Conservation (phyloP, 2,797 vertebrate genomes). For the Pipistrellus pygmaeus region DNA sequence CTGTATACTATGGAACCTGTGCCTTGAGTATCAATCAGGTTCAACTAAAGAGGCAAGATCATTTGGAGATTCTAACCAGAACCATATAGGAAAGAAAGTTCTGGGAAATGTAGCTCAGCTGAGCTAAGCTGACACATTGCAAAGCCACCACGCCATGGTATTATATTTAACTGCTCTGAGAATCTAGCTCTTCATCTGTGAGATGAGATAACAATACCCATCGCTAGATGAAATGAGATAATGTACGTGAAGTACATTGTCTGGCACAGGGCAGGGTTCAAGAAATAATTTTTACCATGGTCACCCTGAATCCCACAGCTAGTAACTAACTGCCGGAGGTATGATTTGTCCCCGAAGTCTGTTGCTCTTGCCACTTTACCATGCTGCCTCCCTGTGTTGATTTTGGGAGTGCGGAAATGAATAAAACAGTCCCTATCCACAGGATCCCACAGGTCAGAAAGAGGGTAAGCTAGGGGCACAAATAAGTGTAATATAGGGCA, state of each 20-base stretch:
- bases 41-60: background rate
- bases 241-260: background rate
- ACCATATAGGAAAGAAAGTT: background rate
- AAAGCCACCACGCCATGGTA: background rate
- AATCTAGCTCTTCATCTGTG: background rate
- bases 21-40: background rate
- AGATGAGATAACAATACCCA: background rate
- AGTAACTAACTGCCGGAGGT: background rate
- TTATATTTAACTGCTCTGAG: background rate
- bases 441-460: background rate
- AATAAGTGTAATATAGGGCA: background rate
- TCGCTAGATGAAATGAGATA: background rate
- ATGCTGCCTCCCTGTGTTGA: background rate
- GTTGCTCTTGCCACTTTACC: background rate
- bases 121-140: background rate
- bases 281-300: background rate
- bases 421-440: background rate
- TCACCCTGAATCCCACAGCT: background rate
- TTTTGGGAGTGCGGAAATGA: background rate
- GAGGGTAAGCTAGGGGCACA: background rate
- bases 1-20: background rate
- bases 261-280: background rate
- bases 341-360: background rate
- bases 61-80: background rate
- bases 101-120: slow-evolving; percentile 57